These are phyloP conservation scores for Drosophila percnosoma DNA, from an alignment of 2,888 invertebrate genomes.

Conservation along the genomic window DNA sequence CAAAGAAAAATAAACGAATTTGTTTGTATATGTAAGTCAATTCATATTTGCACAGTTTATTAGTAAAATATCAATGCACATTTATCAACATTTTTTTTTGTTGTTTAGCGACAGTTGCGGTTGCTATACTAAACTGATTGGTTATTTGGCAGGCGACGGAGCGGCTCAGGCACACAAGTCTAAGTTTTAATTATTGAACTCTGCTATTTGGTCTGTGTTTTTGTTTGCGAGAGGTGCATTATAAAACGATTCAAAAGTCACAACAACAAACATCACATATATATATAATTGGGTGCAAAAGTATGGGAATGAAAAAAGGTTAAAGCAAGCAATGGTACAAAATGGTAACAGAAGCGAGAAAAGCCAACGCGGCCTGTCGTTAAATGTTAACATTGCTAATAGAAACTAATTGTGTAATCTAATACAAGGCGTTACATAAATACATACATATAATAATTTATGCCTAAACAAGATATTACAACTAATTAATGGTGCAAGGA, in stretches of 20 bases:
- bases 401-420: slow-evolving; percentile 43
- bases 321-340: slow-evolving; percentile 4
- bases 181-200: slow-evolving; percentile 8
- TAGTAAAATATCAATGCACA: slow-evolving; percentile 37
- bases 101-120: slow-evolving; percentile 9
- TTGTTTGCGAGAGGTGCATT: slow-evolving; percentile 7
- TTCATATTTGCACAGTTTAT: slow-evolving; percentile 30
- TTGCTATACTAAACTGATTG: slow-evolving; percentile 23
- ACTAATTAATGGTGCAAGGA: slow-evolving; percentile 38
- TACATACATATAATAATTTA: slow-evolving; percentile 19
- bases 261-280: slow-evolving; percentile 37
- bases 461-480: slow-evolving; percentile 38
- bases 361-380: slow-evolving; percentile 26
- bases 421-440: slow-evolving; percentile 32
- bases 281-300: slow-evolving; percentile 22
- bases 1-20: not conserved
- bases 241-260: slow-evolving; percentile 18
- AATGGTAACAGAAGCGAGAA: slow-evolving; percentile 25
- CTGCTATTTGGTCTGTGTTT: slow-evolving; percentile 23
- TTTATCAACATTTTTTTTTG: not conserved
- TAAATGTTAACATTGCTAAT: slow-evolving; percentile 35
- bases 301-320: not conserved
- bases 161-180: slow-evolving; percentile 34
- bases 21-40: slow-evolving; percentile 1
- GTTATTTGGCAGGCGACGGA: not conserved